Evolutionary conservation across 1,140 invertebrate species (phyloP).

Genomic region (Pogonognathellus flavescens): DNA sequence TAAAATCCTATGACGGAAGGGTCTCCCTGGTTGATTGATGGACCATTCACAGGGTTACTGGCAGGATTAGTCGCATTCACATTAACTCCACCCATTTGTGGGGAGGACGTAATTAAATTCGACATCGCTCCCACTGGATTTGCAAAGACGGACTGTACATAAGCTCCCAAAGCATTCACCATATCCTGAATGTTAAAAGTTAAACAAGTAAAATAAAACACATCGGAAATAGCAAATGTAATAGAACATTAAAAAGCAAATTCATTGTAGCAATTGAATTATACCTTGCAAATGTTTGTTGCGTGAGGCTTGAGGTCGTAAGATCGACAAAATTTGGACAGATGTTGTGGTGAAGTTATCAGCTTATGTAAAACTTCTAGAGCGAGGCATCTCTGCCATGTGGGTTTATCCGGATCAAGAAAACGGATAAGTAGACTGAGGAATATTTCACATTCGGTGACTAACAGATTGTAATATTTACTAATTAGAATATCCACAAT

Average conservation of each 20-base stretch:
- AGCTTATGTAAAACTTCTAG: constrained; percentile 97
- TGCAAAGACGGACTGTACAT: constrained; percentile 94
- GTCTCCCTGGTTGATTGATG: constrained; percentile 75
- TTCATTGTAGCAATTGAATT: background rate
- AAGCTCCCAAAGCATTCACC: constrained; percentile 93
- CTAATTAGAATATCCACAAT: constrained; percentile 94
- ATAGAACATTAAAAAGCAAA: background rate
- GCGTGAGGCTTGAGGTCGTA: constrained; percentile 95
- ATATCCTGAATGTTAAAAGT: constrained; percentile 95
- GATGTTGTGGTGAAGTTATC: constrained; percentile 86
- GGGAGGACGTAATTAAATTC: constrained; percentile 54
- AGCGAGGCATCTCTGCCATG: constrained; percentile 94
- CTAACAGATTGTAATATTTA: constrained; percentile 92
- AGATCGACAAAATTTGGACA: constrained; percentile 92
- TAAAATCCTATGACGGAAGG: constrained; percentile 92
- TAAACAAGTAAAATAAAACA: too few species aligned
- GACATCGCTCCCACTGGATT: constrained; percentile 71
- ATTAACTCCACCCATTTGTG: constrained; percentile 51
- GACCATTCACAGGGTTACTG: constrained; percentile 46
- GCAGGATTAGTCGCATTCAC: constrained; percentile 61
- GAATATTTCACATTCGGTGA: constrained; percentile 99
- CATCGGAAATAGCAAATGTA: background rate
- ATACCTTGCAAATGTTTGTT: constrained; percentile 81
- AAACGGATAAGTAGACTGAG: constrained; percentile 97
- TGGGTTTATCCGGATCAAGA: constrained; percentile 94